phyloP scores from a whole-genome alignment of 2,113 vertebrate species.

The Anser brachyrhynchus region DNA sequence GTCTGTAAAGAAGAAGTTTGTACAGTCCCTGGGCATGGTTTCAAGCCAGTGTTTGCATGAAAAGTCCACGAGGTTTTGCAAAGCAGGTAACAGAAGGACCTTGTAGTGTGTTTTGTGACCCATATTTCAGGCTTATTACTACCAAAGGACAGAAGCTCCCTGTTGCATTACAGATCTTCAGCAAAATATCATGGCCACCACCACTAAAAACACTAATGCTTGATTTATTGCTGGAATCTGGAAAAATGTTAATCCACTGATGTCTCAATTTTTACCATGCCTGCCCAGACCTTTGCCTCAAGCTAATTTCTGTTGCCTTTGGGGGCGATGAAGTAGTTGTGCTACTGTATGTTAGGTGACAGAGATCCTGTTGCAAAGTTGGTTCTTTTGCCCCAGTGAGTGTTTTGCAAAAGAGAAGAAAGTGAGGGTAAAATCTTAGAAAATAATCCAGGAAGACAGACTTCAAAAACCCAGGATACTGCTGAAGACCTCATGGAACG shows the following conservation, averaged over 20 bases:
- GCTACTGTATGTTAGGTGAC: not conserved
- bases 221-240: not conserved
- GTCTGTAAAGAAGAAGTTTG: not conserved
- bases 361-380: not conserved
- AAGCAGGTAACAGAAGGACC: not conserved
- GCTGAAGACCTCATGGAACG: not conserved
- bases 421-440: fast-evolving
- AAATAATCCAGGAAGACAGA: not conserved
- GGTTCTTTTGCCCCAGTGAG: not conserved
- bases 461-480: not conserved
- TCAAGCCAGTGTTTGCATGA: not conserved
- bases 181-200: not conserved
- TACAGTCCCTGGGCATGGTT: not conserved
- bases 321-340: not conserved
- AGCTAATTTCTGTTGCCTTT: not conserved
- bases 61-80: not conserved
- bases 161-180: not conserved
- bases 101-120: not conserved
- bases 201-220: not conserved
- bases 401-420: not conserved
- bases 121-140: not conserved
- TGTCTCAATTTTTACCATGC: not conserved
- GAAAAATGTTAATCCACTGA: not conserved
- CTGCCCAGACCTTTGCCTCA: not conserved
- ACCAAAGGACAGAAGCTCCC: not conserved